Evolutionary conservation across 1,140 invertebrate genomes (phyloP).

Genomic region (Melanaphis sacchari): DNA sequence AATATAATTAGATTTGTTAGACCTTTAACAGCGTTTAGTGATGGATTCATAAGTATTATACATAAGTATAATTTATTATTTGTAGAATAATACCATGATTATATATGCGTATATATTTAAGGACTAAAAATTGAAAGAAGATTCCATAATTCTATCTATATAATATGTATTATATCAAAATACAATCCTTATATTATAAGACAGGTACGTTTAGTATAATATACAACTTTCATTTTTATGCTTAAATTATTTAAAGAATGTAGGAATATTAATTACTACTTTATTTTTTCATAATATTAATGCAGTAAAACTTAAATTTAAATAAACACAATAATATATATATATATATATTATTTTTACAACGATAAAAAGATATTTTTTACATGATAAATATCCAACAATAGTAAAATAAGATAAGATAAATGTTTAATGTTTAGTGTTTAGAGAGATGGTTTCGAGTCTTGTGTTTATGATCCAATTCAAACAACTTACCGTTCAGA

Average conservation of each 20-base stretch:
- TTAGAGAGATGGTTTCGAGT: not conserved
- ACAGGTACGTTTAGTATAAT: not conserved
- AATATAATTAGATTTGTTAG: not conserved
- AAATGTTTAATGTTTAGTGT: not conserved
- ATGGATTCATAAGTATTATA: not conserved
- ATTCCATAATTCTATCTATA: not conserved
- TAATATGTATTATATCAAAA: not conserved
- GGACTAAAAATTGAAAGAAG: conserved; percentile 2
- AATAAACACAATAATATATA: not conserved
- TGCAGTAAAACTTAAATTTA: not conserved
- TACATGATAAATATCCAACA: not conserved
- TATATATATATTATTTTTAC: not conserved
- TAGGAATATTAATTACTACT: not conserved
- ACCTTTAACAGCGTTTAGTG: not conserved
- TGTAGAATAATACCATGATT: not conserved
- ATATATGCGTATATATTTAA: not conserved
- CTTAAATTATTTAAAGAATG: not conserved
- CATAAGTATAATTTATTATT: not conserved
- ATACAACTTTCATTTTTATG: not conserved
- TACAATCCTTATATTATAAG: not conserved
- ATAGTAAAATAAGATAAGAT: conserved; percentile 15
- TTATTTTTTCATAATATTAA: not conserved
- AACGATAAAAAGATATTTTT: not conserved
- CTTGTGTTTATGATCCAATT: not conserved
- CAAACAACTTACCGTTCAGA: conserved; percentile 3